Conservation (phyloP, 2,113 vertebrate genomes). For the Eulemur macaco region DNA sequence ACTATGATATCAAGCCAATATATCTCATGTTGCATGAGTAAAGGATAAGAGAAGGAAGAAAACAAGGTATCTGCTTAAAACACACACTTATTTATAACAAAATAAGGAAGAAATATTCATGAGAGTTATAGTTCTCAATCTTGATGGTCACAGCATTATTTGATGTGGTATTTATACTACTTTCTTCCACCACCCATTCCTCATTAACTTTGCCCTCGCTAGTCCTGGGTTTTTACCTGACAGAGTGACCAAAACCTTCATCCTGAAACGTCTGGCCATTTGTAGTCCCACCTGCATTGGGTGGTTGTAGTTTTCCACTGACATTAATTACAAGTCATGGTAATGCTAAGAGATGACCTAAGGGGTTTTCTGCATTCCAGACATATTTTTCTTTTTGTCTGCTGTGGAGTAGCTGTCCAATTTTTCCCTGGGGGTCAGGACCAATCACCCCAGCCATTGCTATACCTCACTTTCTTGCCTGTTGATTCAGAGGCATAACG, state of each 20-base stretch:
- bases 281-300: not conserved
- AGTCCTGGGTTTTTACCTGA: not conserved
- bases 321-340: too few species aligned
- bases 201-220: not conserved
- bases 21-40: not conserved
- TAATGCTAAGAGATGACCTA: too few species aligned
- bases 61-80: not conserved
- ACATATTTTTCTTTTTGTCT: too few species aligned
- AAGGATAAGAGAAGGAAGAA: not conserved
- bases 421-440: not conserved
- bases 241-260: not conserved
- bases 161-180: not conserved
- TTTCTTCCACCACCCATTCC: not conserved
- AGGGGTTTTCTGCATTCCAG: not conserved
- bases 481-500: not conserved
- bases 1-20: not conserved
- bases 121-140: not conserved
- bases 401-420: not conserved
- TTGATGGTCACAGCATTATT: not conserved
- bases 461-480: not conserved
- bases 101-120: not conserved
- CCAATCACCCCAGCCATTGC: not conserved
- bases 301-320: too few species aligned
- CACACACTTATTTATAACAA: not conserved
- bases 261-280: not conserved